Base-by-base conservation (phyloP, 2,113 vertebrate genomes). In the Gadus chalcogrammus region DNA sequence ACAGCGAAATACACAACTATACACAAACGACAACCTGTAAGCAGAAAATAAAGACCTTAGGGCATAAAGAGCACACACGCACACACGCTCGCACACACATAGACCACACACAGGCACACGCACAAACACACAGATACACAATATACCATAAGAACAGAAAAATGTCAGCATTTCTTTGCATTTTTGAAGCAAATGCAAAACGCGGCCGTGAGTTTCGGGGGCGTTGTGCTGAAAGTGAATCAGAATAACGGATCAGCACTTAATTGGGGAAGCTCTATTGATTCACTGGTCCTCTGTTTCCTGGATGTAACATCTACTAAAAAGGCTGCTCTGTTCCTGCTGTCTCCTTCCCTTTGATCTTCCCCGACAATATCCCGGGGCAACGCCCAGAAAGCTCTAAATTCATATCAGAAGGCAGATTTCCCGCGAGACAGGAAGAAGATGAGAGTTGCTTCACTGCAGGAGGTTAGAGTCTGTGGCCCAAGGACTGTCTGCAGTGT, bases 331-430 rank as follows among this genome's bases (percentile, higher is more conserved):
- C 77, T 81, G 73, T 85, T 88, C 84, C 82, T 85, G 76, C 83
- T 74, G 78, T 38, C 83, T 86, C 82, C 71, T 62, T 67, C 72
- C 73, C 79, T 87, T 87, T 88, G 88, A 88, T 91, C 84, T 80
- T 85, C 72, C 80, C 85, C 83, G 82, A 90, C 82, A 88, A 90
- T 87, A 90, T 89, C 88, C 83, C 84, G 78, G 75, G 78, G 88
- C 86, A 64, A 88, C 74, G 86, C 87, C 87, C 84, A 85, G 80
- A 80, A 90, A 83, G 82, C 85, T 85, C 78, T 68, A 79, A 85
- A 84, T 88, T 89, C 90, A 89, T 89, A 91, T 86, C 82, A 79
- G 79, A 88, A 81, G 84, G 81, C 84, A 91, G 85, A 92, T 92
- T 92, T 92, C 90, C 91, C 90, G 69, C 0, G 88, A 88, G 90